Percentiles rank a stretch among this genome's conserved stretches.
phyloP scores from a whole-genome alignment of 2,888 invertebrate genomes.

The Ichneumoninae sp. region DNA sequence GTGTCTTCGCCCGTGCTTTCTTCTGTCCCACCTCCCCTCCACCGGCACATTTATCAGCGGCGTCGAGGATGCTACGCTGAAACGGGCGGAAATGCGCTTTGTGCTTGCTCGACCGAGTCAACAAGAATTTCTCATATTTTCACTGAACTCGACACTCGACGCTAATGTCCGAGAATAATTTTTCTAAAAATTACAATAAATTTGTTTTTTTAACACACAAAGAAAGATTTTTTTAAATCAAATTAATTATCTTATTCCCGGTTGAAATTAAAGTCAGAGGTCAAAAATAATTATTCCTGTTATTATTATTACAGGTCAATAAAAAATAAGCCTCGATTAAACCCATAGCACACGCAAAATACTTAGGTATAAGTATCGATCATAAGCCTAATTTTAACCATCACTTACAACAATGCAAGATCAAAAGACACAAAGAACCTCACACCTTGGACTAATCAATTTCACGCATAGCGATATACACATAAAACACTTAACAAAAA shows the following conservation, averaged over 20 bases:
- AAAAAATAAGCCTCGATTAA: background rate
- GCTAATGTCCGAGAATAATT: background rate
- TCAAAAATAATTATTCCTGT: background rate
- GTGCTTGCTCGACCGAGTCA: slow-evolving; percentile 24
- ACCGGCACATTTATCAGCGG: slow-evolving; percentile 58
- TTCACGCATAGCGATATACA: too few species aligned
- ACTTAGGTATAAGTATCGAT: too few species aligned
- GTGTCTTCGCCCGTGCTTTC: slow-evolving; percentile 30
- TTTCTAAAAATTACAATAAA: background rate
- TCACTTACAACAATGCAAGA: too few species aligned
- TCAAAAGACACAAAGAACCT: too few species aligned
- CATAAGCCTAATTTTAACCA: too few species aligned
- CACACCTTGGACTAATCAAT: too few species aligned
- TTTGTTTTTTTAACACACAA: too few species aligned
- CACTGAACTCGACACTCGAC: background rate
- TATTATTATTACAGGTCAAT: background rate
- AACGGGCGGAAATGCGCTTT: slow-evolving; percentile 57
- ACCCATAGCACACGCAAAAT: too few species aligned
- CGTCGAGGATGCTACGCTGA: slow-evolving; percentile 22
- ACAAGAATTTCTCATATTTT: slow-evolving; percentile 32
- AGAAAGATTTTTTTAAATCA: background rate
- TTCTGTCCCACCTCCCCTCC: background rate
- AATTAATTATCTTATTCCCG: background rate
- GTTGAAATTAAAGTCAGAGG: background rate
- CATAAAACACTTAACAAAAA: too few species aligned